These are phyloP conservation scores for Agrochola macilenta DNA, from an alignment of 2,888 invertebrate genomes.

Conservation along the genomic window DNA sequence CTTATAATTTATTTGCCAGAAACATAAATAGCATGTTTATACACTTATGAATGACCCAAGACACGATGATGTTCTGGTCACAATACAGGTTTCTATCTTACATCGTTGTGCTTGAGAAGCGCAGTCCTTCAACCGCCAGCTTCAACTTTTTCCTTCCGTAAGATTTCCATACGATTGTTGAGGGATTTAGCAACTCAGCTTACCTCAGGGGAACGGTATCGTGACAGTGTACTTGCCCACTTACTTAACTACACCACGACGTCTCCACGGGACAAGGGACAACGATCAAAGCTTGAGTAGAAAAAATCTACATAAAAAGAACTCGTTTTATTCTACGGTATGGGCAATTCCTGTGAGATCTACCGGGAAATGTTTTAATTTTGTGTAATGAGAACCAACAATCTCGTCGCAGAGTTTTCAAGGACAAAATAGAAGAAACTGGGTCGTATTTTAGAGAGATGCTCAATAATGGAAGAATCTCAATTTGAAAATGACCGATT, in stretches of 20 bases:
- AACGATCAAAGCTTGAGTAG: slow-evolving; percentile 46
- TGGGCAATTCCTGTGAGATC: slow-evolving; percentile 24
- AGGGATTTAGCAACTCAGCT: slow-evolving; percentile 8
- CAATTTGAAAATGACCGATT: neutral
- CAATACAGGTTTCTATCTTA: neutral
- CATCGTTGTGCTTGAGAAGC: neutral
- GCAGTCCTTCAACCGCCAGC: neutral
- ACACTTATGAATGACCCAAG: neutral
- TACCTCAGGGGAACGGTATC: neutral
- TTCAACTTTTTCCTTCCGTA: slow-evolving; percentile 6
- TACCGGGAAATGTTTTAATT: slow-evolving; percentile 34
- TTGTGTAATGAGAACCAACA: slow-evolving; percentile 28
- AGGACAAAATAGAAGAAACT: neutral
- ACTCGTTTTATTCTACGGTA: neutral
- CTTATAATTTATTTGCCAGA: no score
- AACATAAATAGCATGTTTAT: no score
- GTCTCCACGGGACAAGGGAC: slow-evolving; percentile 26
- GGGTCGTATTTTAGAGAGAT: neutral
- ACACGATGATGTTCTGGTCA: neutral
- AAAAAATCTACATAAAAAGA: slow-evolving; percentile 37
- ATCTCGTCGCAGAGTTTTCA: neutral
- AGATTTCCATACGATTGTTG: slow-evolving; percentile 12
- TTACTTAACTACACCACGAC: slow-evolving; percentile 30
- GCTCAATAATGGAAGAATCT: neutral
- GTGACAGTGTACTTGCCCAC: slow-evolving; percentile 23